Percentiles rank a stretch among this genome's conserved stretches.
phyloP scores from a whole-genome alignment of 1,140 invertebrate genomes.

The Nylanderia fulva region DNA sequence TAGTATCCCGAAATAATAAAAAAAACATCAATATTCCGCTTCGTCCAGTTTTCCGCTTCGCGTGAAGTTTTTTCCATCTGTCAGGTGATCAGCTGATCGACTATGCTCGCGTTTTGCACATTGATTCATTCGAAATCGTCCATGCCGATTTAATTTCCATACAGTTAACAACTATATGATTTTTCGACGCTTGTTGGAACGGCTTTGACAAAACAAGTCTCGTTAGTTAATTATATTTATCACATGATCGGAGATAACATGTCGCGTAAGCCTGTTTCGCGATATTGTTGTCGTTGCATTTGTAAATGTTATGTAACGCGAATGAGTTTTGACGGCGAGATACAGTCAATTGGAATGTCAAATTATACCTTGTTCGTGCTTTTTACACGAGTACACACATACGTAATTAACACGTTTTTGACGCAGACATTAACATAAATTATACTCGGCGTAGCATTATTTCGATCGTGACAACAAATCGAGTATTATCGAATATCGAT shows the following conservation, averaged over 20 bases:
- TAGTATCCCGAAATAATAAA: constrained; percentile 41
- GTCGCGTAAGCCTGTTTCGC: not conserved
- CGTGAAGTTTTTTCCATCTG: not conserved
- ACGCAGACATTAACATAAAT: not conserved
- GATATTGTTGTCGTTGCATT: constrained; percentile 6
- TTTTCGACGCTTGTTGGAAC: not conserved
- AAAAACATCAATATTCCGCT: constrained; percentile 5
- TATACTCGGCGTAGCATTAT: not conserved
- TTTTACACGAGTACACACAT: not conserved
- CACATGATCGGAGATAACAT: constrained; percentile 23
- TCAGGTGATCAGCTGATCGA: not conserved
- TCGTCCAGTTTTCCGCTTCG: not conserved
- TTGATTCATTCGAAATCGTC: constrained; percentile 18
- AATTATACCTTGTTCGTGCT: not conserved
- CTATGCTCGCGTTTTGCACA: not conserved
- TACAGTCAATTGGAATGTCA: not conserved
- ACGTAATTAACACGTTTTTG: not conserved
- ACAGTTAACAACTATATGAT: too few relatives aligned
- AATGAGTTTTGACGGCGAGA: not conserved
- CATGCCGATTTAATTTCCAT: constrained; percentile 17
- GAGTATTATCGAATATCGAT: not conserved
- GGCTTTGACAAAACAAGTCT: constrained; percentile 10
- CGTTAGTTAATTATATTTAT: constrained; percentile 37
- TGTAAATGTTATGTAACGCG: constrained; percentile 17
- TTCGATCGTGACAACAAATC: not conserved